Evolutionary conservation across 2,113 vertebrate genomes (phyloP).

Genomic region (Sceloporus tristichus): DNA sequence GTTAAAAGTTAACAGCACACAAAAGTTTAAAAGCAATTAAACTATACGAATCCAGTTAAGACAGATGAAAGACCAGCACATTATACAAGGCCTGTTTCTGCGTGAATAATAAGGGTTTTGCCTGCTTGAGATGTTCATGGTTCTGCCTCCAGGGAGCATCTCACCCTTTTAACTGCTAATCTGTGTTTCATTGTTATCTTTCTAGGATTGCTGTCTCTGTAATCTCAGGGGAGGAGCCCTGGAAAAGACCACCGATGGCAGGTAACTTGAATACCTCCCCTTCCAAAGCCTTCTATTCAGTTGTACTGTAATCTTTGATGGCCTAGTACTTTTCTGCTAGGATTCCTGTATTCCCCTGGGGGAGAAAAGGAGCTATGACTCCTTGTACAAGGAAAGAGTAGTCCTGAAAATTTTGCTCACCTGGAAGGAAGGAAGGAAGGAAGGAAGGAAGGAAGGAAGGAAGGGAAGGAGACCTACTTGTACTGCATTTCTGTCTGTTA

Average conservation of each 20-base stretch:
- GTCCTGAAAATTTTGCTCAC: neutral
- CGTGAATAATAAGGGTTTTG: no score
- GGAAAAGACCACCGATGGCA: constrained; percentile 89
- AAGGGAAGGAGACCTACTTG: neutral
- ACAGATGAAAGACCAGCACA: no score
- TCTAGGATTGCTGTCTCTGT: constrained; percentile 94
- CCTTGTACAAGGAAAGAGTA: neutral
- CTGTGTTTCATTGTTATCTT: constrained; percentile 33
- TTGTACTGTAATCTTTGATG: no score
- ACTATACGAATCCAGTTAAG: no score
- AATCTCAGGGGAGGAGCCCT: constrained; percentile 94
- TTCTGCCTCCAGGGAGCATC: neutral
- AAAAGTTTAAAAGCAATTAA: no score
- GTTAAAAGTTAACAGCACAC: neutral
- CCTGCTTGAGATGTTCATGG: neutral
- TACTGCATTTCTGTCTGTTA: no score
- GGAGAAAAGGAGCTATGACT: neutral
- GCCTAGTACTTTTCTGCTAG: neutral
- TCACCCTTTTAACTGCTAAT: neutral
- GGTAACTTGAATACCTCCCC: constrained; percentile 73
- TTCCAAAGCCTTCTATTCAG: no score
- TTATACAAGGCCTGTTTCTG: neutral
- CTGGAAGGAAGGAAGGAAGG: no score
- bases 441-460: no score
- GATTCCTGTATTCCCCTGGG: no score